phyloP scores from a whole-genome alignment of 2,797 vertebrate species.

The Salmo trutta region DNA sequence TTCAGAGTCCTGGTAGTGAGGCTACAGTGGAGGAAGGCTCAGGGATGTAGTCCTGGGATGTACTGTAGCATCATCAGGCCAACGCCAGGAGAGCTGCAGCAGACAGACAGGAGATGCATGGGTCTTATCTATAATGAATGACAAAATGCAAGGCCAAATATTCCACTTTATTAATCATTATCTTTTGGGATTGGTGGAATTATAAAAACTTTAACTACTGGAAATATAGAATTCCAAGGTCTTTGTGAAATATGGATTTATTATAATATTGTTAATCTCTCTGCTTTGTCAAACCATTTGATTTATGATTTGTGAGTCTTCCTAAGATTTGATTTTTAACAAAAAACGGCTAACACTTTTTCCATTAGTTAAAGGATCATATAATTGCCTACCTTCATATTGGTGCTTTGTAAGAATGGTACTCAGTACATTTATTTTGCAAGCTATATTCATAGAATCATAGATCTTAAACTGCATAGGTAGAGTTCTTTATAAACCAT shows the following conservation, averaged over 20 bases:
- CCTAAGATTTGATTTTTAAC: background rate
- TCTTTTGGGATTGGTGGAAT: background rate
- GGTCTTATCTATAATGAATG: background rate
- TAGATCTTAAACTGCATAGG: background rate
- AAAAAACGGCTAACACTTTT: background rate
- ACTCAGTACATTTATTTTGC: slow-evolving; percentile 11
- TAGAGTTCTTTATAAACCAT: background rate
- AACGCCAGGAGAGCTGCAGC: slow-evolving; percentile 2
- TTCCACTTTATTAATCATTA: slow-evolving; percentile 1
- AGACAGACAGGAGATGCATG: background rate
- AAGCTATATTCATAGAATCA: too few relatives aligned
- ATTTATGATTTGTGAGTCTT: background rate
- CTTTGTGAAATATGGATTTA: too few relatives aligned
- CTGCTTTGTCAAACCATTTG: slow-evolving; percentile 1
- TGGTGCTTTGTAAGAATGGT: slow-evolving; percentile 47
- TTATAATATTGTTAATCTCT: background rate
- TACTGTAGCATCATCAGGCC: background rate
- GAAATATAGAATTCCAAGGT: too few relatives aligned
- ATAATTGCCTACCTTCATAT: background rate
- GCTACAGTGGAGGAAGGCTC: slow-evolving; percentile 42
- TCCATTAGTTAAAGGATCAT: background rate
- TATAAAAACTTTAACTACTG: too few relatives aligned
- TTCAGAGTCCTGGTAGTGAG: slow-evolving; percentile 36
- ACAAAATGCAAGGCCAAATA: background rate
- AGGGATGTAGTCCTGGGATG: slow-evolving; percentile 45